Evolutionary conservation across 2,113 vertebrate species (phyloP), one percentile per base, ranked within the genome.

Genomic region (Forbesichthys papilliferus): DNA sequence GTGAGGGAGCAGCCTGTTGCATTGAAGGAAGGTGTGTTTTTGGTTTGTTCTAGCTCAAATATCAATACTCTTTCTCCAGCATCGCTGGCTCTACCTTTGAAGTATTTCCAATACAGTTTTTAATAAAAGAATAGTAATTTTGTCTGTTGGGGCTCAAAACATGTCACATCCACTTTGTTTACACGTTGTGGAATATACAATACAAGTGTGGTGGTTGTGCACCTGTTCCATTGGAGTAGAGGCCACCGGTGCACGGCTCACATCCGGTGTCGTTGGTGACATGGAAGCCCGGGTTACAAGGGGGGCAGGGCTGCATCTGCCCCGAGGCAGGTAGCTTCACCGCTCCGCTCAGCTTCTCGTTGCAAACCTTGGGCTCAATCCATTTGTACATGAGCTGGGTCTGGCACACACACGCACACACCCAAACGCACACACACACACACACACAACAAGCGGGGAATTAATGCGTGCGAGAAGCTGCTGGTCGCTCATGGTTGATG

Each of bases 331-430:
- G 97, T 76, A 99, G 91, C 33, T 56, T 77, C 53, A 90, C 90
- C 0, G 96, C 93, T 5, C 84, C 90, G 0, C 92, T 68, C 0
- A 87, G 77, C 4, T 84, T 92, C 74, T 98, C 96, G 0, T 85
- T 87, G 80, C 98, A 99, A 87, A 95, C 94, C 76, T 98, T 99
- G 0, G 98, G 96, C 65, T 96, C 92, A 5, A 94, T 95, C 98
- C 98, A 99, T 73, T 98, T 97, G 86, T 95, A 99, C 95, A 95
- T 96, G 67, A 98, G 89, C 86, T 95, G 95, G 0, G 97, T 99
- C 98, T 99, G 84, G 52, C 57, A 69, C 72, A 63, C 12, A 42
- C 5, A n/a, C 9, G 13, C 46, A n/a, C 46, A 46, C 33, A 20
- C 5, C 14, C 6, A 61, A 13, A 71, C 52, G 79, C 27, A 69